phyloP scores from a whole-genome alignment of 2,113 vertebrate species.

The Calypte anna region DNA sequence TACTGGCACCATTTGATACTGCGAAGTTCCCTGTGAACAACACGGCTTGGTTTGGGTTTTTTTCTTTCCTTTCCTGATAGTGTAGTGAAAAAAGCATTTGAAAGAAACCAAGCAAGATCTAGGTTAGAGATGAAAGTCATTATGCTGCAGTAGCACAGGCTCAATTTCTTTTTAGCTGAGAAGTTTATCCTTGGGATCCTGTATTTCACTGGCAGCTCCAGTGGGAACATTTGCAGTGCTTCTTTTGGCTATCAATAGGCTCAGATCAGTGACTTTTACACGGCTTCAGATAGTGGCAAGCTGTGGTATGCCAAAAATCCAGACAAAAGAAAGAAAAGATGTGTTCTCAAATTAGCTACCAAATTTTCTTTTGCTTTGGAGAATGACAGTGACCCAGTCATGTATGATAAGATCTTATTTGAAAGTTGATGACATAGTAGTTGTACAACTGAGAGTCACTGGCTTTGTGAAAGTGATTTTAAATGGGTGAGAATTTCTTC shows the following conservation, averaged over 20 bases:
- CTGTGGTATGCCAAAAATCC: conserved; percentile 37
- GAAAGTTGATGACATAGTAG: background rate
- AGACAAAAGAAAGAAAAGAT: background rate
- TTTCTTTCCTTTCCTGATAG: background rate
- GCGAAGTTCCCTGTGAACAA: background rate
- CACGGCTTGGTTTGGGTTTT: accelerated
- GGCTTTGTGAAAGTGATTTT: background rate
- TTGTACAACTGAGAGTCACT: background rate
- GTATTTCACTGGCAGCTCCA: conserved; percentile 9
- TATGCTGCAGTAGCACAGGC: background rate
- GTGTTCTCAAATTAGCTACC: background rate
- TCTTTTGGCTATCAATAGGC: conserved; percentile 2
- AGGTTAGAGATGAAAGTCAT: conserved; percentile 59
- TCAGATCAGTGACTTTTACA: conserved; percentile 52
- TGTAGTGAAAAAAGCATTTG: background rate
- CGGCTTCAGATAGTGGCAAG: background rate
- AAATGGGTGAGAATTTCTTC: background rate
- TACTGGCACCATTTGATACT: background rate
- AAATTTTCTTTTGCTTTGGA: background rate
- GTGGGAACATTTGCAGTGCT: background rate
- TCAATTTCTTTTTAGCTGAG: background rate
- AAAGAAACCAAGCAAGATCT: conserved; percentile 52
- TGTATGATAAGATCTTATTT: background rate
- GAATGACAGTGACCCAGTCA: background rate
- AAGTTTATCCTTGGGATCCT: background rate